phyloP scores from a whole-genome alignment of 2,888 invertebrate species.

The Spisula solida region DNA sequence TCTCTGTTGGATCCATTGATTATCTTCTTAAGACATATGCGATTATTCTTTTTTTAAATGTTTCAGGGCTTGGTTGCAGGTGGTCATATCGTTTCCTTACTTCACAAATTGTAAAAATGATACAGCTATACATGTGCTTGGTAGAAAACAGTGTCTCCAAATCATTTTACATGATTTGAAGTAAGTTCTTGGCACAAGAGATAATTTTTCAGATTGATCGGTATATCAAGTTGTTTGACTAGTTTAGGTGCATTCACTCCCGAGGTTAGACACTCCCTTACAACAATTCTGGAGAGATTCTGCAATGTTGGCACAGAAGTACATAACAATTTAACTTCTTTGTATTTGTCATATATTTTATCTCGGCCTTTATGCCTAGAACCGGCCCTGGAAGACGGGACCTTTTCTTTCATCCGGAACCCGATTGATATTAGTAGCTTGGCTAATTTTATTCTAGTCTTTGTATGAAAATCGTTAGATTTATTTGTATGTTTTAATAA shows the following conservation, averaged over 20 bases:
- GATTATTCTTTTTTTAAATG: no score
- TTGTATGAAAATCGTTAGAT: slow-evolving; percentile 72
- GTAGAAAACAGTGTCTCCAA: not conserved
- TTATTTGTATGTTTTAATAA: slow-evolving; percentile 72
- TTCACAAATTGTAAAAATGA: no score
- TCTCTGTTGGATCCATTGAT: no score
- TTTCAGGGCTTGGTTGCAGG: no score
- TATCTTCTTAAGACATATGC: no score
- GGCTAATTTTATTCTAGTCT: slow-evolving; percentile 71
- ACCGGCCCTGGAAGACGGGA: not conserved
- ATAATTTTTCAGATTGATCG: slow-evolving; percentile 65
- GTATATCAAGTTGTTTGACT: slow-evolving; percentile 64
- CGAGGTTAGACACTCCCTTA: slow-evolving; percentile 55
- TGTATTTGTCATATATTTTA: slow-evolving; percentile 65
- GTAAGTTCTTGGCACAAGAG: slow-evolving; percentile 65
- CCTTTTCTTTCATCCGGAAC: slow-evolving; percentile 52
- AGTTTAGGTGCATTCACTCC: slow-evolving; percentile 37
- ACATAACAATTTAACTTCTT: slow-evolving; percentile 46
- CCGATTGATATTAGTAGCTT: slow-evolving; percentile 72
- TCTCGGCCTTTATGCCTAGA: slow-evolving; percentile 53
- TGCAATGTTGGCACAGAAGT: slow-evolving; percentile 65
- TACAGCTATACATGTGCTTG: no score
- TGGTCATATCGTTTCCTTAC: no score
- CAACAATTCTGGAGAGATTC: slow-evolving; percentile 65
- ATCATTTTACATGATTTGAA: not conserved